Evolutionary conservation across 2,888 invertebrate species (phyloP).

Genomic region (Synanthedon formicaeformis): DNA sequence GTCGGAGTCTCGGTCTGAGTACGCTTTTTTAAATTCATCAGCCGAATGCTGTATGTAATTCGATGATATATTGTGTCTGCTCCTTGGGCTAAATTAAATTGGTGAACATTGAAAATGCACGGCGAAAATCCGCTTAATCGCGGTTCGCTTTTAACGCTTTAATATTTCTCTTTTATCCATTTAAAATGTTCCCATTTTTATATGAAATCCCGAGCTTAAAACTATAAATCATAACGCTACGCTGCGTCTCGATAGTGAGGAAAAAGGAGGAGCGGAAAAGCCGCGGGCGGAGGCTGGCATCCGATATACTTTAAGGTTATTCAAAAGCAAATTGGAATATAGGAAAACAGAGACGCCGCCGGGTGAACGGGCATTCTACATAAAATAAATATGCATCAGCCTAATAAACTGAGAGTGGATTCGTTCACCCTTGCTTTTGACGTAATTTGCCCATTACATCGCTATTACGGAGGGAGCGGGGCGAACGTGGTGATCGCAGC

Average conservation of each 20-base stretch:
- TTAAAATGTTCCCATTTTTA: not conserved
- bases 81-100: not conserved
- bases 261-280: not conserved
- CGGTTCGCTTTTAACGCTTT: not conserved
- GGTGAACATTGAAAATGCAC: not conserved
- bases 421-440: conserved; percentile 9
- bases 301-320: not conserved
- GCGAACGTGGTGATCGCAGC: conserved; percentile 3
- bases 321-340: not conserved
- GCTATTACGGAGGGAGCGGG: conserved; percentile 9
- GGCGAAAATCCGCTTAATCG: not conserved
- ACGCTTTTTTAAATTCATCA: not conserved
- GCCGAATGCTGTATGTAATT: not conserved
- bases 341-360: not conserved
- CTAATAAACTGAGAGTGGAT: conserved; percentile 34
- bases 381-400: conserved; percentile 13
- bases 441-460: conserved; percentile 24
- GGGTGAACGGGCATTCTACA: not conserved
- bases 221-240: not conserved
- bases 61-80: not conserved
- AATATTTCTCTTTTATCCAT: not conserved
- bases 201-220: not conserved
- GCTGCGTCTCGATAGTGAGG: not conserved
- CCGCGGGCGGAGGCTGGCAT: not conserved
- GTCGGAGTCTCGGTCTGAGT: not conserved